Evolutionary conservation across 2,888 invertebrate genomes (phyloP), one percentile per base, ranked within the genome.

Genomic region (Stramonita haemastoma): DNA sequence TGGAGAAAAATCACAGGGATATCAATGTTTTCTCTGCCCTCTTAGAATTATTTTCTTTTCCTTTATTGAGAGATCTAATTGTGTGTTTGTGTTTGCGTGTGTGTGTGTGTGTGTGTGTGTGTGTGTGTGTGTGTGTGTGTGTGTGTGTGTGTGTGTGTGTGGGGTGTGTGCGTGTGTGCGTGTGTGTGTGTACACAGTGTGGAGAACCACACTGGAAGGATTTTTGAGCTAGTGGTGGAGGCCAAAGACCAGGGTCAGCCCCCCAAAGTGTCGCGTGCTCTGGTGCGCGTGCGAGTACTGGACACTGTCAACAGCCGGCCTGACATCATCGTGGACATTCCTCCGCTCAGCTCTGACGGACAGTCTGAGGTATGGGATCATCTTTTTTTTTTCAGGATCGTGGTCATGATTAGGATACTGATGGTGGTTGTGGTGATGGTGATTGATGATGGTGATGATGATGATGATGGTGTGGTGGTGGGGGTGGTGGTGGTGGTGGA

Each of bases 291-390:
- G 56, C 87, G 77, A 15, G 90, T 91, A 32, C 87, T 89, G 84
- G 91, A 91, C 60, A 91, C 90, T 8, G 60, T 91, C 34, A 91
- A 91, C 87, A 90, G 90, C 73, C 90, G 90, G 84, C 90, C 91
- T 8, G 88, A 90, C 26, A 90, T 91, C 89, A 90, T 90, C 79
- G 86, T 90, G 73, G 90, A 91, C 90, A 87, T 89, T 32, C 90
- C 90, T 13, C 57, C 60, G 8, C n/a, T 87, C 46, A 86, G 85
- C 36, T 81, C 79, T 22, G 86, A 88, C 15, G 89, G 89, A 22
- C 79, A 89, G 46, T 86, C 91, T 8, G 91, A 90, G 87, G 89
- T 89, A 32, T 36, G 84, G 57, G n/a, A n/a, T 66, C 26, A 17
- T 66, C 4, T 15, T 66, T 17, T 17, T 60, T 66, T 66, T 5